Base-by-base conservation (phyloP, 2,888 invertebrate species). In the Nysson spinosus region DNA sequence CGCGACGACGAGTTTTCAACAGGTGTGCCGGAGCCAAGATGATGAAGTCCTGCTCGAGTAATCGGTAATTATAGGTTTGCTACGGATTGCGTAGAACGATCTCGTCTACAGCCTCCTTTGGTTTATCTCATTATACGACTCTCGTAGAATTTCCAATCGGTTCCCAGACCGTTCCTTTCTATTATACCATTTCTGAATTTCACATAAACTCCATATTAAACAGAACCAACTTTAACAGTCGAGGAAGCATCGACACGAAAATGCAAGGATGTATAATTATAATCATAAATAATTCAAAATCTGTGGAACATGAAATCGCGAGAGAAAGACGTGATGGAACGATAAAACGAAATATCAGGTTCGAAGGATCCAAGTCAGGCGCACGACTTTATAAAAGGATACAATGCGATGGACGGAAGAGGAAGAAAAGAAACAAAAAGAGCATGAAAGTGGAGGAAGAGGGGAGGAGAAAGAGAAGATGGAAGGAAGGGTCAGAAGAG, bases 31-130 rank as follows among this genome's bases (percentile, higher is more conserved):
- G 51, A 52, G 50, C 54, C 22, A 62, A 79, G 76, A 80, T 80
- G 74, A 80, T 65, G 49, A 78, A 78, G 72, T 68, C 72, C 67
- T 62, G 51, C 11, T 44, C 73, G 65, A 72, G 75, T 83, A 81
- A 83, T 83, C 80, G 79, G 72, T 84, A 85, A 84, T 85, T 84
- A 83, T 67, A 75, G 78, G 79, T 76, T 75, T 70, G 67, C 49
- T 40, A 46, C 54, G 54, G 35, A 40, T 35, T 39, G 44, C 49
- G 54, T 72, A 55, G 46, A 63, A 62, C n/a, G 65, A 63, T 75
- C 63, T 63, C 47, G 72, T 50, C 67, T 51, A 30, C 35, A 35
- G 44, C 24, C 40, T 37, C 35, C 47, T 46, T 30, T 30, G 69
- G 56, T 44, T 71, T 58, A 68, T 66, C 74, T 75, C 64, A 62